A percentile compares a stretch with the other conserved stretches of the same genome.
Evolutionary conservation across 2,113 vertebrate genomes (phyloP).

Genomic region (Chlorodrepanis virens): DNA sequence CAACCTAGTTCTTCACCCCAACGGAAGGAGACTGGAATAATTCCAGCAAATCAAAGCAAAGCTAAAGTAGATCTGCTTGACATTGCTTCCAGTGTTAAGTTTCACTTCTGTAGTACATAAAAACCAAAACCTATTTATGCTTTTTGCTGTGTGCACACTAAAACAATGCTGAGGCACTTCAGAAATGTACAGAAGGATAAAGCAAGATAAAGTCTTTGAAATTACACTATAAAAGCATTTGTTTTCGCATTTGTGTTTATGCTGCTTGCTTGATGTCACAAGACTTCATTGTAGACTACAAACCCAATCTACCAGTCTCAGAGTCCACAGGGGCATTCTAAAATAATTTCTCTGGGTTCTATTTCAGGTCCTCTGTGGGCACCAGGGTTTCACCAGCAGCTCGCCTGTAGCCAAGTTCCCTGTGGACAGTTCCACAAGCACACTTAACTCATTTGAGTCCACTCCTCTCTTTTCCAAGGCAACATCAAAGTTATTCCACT

Average conservation of each 20-base stretch:
- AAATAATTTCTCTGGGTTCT: not conserved
- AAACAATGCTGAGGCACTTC: not conserved
- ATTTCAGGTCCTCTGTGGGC: not conserved
- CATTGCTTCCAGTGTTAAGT: not conserved
- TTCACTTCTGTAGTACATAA: not conserved
- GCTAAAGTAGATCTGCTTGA: not conserved
- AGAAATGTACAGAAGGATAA: not conserved
- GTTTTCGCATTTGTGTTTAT: not conserved
- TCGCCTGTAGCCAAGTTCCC: not conserved
- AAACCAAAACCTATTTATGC: not conserved
- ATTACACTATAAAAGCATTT: not conserved
- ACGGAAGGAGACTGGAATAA: not conserved
- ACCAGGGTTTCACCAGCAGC: not conserved
- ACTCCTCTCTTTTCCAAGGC: not conserved
- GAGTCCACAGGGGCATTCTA: not conserved
- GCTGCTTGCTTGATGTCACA: not conserved
- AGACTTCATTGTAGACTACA: not conserved
- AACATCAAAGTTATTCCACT: fast-evolving
- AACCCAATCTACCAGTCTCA: not conserved
- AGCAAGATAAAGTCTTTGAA: not conserved
- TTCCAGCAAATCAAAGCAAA: not conserved
- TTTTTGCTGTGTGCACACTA: not conserved
- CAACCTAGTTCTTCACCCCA: fast-evolving
- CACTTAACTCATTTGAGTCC: not conserved
- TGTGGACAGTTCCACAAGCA: not conserved